Evolutionary conservation across 2,113 vertebrate species (phyloP), one percentile per base, ranked within the genome.

Genomic region (Canis aureus): DNA sequence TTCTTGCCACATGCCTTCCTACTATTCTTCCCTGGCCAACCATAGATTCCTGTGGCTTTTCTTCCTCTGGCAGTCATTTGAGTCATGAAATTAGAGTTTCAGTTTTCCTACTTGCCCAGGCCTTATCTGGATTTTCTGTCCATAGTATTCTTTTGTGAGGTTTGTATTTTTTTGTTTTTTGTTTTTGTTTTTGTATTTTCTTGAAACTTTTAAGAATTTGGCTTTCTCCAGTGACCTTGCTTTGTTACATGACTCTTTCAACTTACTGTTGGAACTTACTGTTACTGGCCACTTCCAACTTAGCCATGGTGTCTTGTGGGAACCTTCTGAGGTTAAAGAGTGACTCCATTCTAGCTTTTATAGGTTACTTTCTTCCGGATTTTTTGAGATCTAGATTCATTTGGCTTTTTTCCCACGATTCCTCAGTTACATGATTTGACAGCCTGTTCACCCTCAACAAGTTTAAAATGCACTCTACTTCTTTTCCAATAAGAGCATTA

Each of bases 281-380:
- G 43, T 43, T 20, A 23, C 53, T 8, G 10, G 49, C 73, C 5
- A 2, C 89, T 84, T 38, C 32, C 7, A 15, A 0, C 74, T 69
- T 1, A 13, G 19, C 35, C 20, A 2, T 12, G 38, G 23, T 13
- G n/a, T 35, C 55, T 55, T 10, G 15, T 53, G n/a, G 62, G 57
- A 16, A 11, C 1, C 9, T 29, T 17, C 59, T 20, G 17, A 8
- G 2, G 17, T 2, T 13, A 22, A 10, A 17, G 11, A 6, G 3
- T 4, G 55, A 2, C 86, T 69, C 0, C 86, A 25, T 11, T 66
- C 59, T 86, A 84, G 15, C 57, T 29, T 0, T 2, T 1, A 3
- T 1, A 1, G 69, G 0, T 0, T 9, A 57, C 62, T 73, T 93
- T 89, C 1, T 96, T 87, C 11, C 25, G 11, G 16, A 0, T 11